Percentiles rank a stretch among this genome's conserved stretches.
These are phyloP conservation scores for Dichetophora obliterata DNA, from an alignment of 2,888 invertebrate genomes.

Conservation along the genomic window DNA sequence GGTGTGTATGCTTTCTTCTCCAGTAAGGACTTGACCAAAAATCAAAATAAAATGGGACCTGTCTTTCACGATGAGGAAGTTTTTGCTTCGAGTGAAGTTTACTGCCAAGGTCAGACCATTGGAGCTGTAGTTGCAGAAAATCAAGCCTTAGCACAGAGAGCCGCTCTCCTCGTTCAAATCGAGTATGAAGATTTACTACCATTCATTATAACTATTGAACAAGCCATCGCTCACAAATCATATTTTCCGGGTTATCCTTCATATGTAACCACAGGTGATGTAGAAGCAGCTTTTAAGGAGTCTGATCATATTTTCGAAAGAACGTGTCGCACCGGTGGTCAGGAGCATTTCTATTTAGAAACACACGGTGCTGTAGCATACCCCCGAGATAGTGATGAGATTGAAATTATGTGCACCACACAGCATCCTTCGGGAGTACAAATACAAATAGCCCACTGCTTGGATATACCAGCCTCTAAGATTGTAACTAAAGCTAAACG, in stretches of 20 bases:
- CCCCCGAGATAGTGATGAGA: slow-evolving; percentile 85
- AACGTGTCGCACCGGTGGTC: slow-evolving; percentile 85
- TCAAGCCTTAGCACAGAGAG: slow-evolving; percentile 84
- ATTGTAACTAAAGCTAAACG: slow-evolving; percentile 85
- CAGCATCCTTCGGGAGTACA: slow-evolving; percentile 86
- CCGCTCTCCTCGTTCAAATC: slow-evolving; percentile 84
- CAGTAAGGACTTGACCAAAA: slow-evolving; percentile 80
- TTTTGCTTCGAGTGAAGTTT: slow-evolving; percentile 83
- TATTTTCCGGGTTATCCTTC: slow-evolving; percentile 76
- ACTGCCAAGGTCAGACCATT: slow-evolving; percentile 84
- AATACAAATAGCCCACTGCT: slow-evolving; percentile 77
- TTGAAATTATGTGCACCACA: slow-evolving; percentile 86
- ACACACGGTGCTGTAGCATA: slow-evolving; percentile 81
- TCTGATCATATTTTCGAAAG: slow-evolving; percentile 85
- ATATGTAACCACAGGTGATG: slow-evolving; percentile 76
- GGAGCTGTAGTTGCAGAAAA: slow-evolving; percentile 85
- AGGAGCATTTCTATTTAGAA: slow-evolving; percentile 98
- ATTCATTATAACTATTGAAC: slow-evolving; percentile 88
- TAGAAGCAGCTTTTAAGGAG: slow-evolving; percentile 76
- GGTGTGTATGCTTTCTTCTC: slow-evolving; percentile 89
- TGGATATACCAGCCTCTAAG: slow-evolving; percentile 81
- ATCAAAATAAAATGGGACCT: slow-evolving; percentile 78
- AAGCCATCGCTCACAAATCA: slow-evolving; percentile 84
- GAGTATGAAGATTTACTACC: slow-evolving; percentile 86
- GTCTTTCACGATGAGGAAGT: slow-evolving; percentile 86